phyloP scores from a whole-genome alignment of 2,888 invertebrate genomes.

The Sinotaia quadrata region DNA sequence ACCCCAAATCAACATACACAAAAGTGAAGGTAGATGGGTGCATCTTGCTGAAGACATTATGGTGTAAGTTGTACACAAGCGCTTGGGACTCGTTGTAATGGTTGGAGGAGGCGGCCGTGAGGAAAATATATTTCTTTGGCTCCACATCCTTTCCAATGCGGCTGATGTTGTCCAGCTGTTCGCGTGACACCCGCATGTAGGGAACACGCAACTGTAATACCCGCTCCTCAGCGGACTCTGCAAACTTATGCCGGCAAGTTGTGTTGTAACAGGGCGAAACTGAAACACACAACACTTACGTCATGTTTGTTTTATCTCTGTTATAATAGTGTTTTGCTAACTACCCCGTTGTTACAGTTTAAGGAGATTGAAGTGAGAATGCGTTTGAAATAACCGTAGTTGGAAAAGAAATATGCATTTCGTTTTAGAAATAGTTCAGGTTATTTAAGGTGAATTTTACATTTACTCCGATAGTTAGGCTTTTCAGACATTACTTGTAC shows the following conservation, averaged over 20 bases:
- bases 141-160: not conserved
- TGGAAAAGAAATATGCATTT: too few species aligned
- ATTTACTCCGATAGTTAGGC: too few species aligned
- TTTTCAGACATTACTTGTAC: too few species aligned
- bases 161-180: not conserved
- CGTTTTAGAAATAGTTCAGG: too few species aligned
- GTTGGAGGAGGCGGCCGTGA: slow-evolving; percentile 27
- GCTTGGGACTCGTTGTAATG: slow-evolving; percentile 27
- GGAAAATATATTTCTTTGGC: slow-evolving; percentile 13
- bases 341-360: too few species aligned
- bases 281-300: too few species aligned
- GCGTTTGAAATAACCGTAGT: too few species aligned
- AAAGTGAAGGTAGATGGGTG: slow-evolving; percentile 3
- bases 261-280: slow-evolving; percentile 16
- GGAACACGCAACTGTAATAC: slow-evolving; percentile 12
- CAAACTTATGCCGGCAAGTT: slow-evolving; percentile 7
- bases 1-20: slow-evolving; percentile 19
- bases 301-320: too few species aligned
- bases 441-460: too few species aligned
- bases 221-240: not conserved
- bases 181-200: not conserved
- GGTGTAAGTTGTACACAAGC: slow-evolving; percentile 12
- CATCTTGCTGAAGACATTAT: slow-evolving; percentile 16
- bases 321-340: too few species aligned
- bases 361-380: too few species aligned